Conservation (phyloP, 2,888 invertebrate genomes). For the Aspidapion aeneum region DNA sequence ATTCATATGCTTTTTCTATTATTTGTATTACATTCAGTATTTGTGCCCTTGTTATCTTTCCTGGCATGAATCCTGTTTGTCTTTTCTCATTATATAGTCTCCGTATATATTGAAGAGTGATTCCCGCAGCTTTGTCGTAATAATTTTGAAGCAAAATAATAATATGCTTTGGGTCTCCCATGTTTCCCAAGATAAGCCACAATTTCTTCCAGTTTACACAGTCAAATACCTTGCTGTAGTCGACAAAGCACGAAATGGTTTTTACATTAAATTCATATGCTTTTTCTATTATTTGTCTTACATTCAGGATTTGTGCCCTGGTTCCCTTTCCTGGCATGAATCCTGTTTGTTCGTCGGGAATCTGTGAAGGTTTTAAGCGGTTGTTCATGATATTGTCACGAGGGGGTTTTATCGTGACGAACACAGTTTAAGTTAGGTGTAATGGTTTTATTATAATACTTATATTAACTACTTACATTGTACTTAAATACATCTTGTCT, state of each 20-base stretch:
- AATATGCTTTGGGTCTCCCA: not conserved
- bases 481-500: no score
- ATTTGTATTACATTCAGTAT: constrained; percentile 6
- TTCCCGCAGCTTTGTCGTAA: not conserved
- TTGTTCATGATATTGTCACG: no score
- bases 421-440: no score
- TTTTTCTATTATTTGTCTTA: no score
- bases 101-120: constrained; percentile 5
- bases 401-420: no score
- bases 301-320: not conserved
- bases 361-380: constrained; percentile 10
- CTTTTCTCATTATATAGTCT: constrained; percentile 5
- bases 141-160: no score
- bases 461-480: no score
- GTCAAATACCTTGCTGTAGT: no score
- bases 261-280: not conserved
- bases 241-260: not conserved
- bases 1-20: no score
- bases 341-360: constrained; percentile 14
- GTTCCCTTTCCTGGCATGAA: constrained; percentile 4
- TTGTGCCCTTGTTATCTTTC: not conserved
- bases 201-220: no score
- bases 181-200: no score
- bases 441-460: no score
- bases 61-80: constrained; percentile 9